These are phyloP conservation scores for Apotomis capreana DNA, from an alignment of 2,888 invertebrate species.

Conservation along the genomic window DNA sequence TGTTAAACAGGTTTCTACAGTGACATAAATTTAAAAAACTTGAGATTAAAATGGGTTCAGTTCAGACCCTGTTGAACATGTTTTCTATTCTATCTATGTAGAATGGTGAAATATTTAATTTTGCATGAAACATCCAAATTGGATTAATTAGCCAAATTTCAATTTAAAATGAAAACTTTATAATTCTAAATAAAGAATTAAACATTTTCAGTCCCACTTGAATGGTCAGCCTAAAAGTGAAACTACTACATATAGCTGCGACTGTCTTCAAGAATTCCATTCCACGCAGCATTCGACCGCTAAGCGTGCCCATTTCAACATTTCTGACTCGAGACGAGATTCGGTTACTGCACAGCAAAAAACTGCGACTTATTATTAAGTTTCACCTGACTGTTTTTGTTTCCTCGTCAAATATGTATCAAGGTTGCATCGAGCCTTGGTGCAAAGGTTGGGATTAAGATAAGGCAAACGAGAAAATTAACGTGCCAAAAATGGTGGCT, in stretches of 20 bases:
- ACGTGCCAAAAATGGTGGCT: slow-evolving; percentile 22
- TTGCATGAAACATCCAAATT: too few relatives aligned
- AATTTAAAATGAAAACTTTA: too few relatives aligned
- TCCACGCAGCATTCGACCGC: slow-evolving; percentile 37
- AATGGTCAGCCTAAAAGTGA: slow-evolving; percentile 43
- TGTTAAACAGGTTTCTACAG: too few relatives aligned
- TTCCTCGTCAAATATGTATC: slow-evolving; percentile 32
- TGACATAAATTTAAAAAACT: too few relatives aligned
- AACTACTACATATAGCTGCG: slow-evolving; percentile 36
- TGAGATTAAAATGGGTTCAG: too few relatives aligned
- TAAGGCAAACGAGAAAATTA: slow-evolving; percentile 38
- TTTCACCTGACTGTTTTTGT: slow-evolving; percentile 25
- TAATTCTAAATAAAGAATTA: neutral
- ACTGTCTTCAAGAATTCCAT: slow-evolving; percentile 38
- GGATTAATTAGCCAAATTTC: too few relatives aligned
- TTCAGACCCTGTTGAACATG: too few relatives aligned
- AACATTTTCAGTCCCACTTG: slow-evolving; percentile 38
- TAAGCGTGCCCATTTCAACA: slow-evolving; percentile 41
- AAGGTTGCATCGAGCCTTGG: slow-evolving; percentile 30
- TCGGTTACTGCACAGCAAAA: slow-evolving; percentile 25
- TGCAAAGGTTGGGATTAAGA: slow-evolving; percentile 38
- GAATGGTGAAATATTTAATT: too few relatives aligned
- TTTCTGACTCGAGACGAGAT: slow-evolving; percentile 27
- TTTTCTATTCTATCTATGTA: too few relatives aligned
- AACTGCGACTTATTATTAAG: slow-evolving; percentile 18